A percentile compares a stretch with the other conserved stretches of the same genome.
Evolutionary conservation across 2,113 vertebrate species (phyloP).

Genomic region (Scomber colias): DNA sequence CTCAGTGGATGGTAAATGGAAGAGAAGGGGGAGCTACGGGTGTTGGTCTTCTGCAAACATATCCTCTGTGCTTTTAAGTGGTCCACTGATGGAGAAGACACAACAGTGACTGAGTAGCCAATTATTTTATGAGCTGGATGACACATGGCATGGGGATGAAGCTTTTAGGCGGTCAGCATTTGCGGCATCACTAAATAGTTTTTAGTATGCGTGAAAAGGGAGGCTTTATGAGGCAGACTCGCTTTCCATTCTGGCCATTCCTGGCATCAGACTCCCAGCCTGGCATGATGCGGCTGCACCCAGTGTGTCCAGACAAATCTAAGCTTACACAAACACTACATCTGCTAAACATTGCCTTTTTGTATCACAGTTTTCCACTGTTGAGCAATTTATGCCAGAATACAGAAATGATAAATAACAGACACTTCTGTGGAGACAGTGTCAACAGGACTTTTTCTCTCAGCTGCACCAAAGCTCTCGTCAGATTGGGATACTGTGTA

Average conservation of each 20-base stretch:
- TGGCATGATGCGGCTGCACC: neutral
- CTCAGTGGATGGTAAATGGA: neutral
- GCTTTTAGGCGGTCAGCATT: neutral
- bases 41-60: neutral
- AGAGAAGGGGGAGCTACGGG: neutral
- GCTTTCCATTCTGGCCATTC: neutral
- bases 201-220: neutral
- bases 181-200: neutral
- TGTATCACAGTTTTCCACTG: neutral
- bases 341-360: neutral
- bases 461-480: neutral
- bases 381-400: neutral
- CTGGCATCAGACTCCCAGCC: neutral
- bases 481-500: neutral
- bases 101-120: neutral
- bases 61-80: constrained; percentile 5
- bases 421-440: neutral
- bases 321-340: neutral
- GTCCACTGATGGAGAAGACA: constrained; percentile 1
- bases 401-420: neutral
- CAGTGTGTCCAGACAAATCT: neutral
- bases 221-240: neutral
- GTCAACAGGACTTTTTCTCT: neutral
- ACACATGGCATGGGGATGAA: neutral
- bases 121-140: neutral